Base-by-base conservation (phyloP, 1,140 invertebrate species). In the Lucilia sericata region DNA sequence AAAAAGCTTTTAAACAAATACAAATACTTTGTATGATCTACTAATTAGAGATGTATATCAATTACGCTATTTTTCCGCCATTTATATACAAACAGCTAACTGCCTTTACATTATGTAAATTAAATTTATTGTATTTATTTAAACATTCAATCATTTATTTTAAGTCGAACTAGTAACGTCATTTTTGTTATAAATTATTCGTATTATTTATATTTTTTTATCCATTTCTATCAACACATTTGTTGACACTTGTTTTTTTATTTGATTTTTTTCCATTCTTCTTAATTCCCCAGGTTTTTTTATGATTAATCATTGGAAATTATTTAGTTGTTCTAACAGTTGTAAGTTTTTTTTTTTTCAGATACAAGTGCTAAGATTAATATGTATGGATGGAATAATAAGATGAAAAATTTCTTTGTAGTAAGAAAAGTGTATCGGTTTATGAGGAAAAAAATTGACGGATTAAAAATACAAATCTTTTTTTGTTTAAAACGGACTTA, bases 261-360 rank as follows among this genome's bases (percentile, higher is more conserved):
- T 60, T n/a, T 60, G 14, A 17, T 60, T 60, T 60, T 70, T 70
- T 55, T 21, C 19, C 14, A 65, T 21, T 21, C n/a, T 70, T 21
- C 12, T 70, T 25, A 70, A 70, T 70, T 70, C n/a, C 65, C n/a
- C 65, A 70, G 65, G 5, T 70, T 21, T 70, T 30, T 30, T 17
- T 70, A 70, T 70, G 65, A 70, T 70, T 70, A 70, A 70, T 70
- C 19, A 70, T n/a, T 70, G 60, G 60, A 70, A 70, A 70, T 70
- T 70, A 70, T 70, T 21, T 60, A 42, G 42, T 42, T 42, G 42
- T 42, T 42, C 42, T 42, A 42, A 42, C 42, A 42, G 42, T 42
- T 42, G 42, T 42, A 2, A 42, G 42, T 8, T 42, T 30, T 49
- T 49, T 49, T 12, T 49, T 49, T 9, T 14, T 12, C 13, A 55